A percentile compares a stretch with the other conserved stretches of the same genome.
These are phyloP conservation scores for Pemphigus obesinymphae DNA, from an alignment of 1,140 invertebrate genomes.

Conservation along the genomic window DNA sequence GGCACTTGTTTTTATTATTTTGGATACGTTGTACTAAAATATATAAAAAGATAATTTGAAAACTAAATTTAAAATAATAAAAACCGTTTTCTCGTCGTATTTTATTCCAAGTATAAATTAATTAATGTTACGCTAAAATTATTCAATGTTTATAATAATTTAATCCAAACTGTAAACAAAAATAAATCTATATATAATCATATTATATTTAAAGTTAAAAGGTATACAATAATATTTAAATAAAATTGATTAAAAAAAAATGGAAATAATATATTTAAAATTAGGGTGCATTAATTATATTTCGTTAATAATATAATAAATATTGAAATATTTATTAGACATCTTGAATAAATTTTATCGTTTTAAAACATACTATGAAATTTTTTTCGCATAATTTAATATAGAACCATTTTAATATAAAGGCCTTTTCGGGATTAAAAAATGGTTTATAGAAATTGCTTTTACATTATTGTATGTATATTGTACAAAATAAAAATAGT, in stretches of 20 bases:
- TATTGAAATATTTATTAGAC: background rate
- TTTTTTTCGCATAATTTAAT: too few species aligned
- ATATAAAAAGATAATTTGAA: too few species aligned
- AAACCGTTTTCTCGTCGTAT: background rate
- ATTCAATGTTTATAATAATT: background rate
- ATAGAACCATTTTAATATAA: too few species aligned
- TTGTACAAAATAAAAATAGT: too few species aligned
- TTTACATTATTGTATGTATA: too few species aligned
- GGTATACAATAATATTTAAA: background rate
- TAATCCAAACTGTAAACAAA: background rate
- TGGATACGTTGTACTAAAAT: too few species aligned
- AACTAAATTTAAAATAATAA: too few species aligned
- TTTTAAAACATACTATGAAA: background rate
- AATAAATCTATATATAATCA: background rate
- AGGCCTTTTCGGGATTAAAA: too few species aligned
- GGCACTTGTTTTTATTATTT: too few species aligned
- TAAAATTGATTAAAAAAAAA: background rate
- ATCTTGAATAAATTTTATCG: background rate
- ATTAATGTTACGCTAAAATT: background rate
- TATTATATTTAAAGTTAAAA: too few species aligned
- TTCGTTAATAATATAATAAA: background rate
- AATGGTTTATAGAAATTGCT: too few species aligned
- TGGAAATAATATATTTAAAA: background rate
- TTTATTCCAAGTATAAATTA: background rate
- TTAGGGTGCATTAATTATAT: background rate